phyloP scores from a whole-genome alignment of 2,113 vertebrate species.

The Myanophis thanlyinensis region DNA sequence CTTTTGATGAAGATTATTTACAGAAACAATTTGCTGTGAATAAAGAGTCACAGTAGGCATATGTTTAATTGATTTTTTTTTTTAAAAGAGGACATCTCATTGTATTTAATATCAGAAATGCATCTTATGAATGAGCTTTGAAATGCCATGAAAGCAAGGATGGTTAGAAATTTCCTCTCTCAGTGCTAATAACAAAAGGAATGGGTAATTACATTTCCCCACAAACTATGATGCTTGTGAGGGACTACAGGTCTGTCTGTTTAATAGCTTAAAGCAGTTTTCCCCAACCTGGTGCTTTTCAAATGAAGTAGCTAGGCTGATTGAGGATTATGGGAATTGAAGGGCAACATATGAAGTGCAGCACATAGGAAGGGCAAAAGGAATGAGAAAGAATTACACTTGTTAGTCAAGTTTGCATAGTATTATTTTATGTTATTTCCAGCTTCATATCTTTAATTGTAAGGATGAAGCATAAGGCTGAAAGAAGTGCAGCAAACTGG shows the following conservation, averaged over 20 bases:
- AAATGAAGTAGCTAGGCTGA: background rate
- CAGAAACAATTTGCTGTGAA: constrained; percentile 80
- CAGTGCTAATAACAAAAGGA: constrained; percentile 65
- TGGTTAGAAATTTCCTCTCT: constrained; percentile 61
- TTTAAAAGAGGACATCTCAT: constrained; percentile 67
- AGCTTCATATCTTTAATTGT: background rate
- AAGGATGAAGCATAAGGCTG: background rate
- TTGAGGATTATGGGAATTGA: background rate
- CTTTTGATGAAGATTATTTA: constrained; percentile 86
- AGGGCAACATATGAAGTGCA: background rate
- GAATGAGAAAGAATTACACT: constrained; percentile 10
- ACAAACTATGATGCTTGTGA: constrained; percentile 61
- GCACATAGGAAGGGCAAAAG: background rate
- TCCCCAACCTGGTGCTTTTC: background rate
- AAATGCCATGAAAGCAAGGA: constrained; percentile 66
- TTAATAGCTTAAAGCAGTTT: constrained; percentile 10
- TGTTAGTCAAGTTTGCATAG: background rate
- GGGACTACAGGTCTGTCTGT: constrained; percentile 66
- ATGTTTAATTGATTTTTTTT: constrained; percentile 80
- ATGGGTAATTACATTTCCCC: constrained; percentile 69
- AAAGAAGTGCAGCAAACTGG: background rate
- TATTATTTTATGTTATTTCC: background rate
- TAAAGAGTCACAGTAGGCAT: constrained; percentile 83
- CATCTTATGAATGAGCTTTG: constrained; percentile 65
- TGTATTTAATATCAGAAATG: constrained; percentile 73